Evolutionary conservation across 2,888 invertebrate species (phyloP).

Genomic region (Cheilosia vulpina): DNA sequence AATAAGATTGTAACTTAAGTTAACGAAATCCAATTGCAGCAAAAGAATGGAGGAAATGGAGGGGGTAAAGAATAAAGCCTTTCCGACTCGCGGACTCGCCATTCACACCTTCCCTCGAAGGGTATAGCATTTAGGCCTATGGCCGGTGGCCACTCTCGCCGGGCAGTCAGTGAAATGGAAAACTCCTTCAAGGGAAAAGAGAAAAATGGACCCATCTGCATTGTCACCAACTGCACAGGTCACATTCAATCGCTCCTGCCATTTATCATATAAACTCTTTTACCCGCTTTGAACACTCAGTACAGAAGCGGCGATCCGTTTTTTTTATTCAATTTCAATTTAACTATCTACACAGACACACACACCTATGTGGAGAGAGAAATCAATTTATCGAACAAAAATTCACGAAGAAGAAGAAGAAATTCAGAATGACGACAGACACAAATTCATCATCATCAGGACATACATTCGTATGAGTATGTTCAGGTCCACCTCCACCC

Average conservation of each 20-base stretch:
- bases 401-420: conserved; percentile 14
- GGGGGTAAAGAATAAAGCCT: neutral
- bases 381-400: conserved; percentile 57
- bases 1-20: too few species aligned
- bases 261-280: conserved; percentile 47
- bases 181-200: neutral
- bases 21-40: too few species aligned
- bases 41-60: too few species aligned
- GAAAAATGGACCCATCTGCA: conserved; percentile 1
- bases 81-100: conserved; percentile 17
- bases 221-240: conserved; percentile 15
- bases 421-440: conserved; percentile 47
- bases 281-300: conserved; percentile 13
- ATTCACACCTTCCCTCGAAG: conserved; percentile 21
- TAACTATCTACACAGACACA: conserved; percentile 19
- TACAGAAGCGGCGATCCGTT: neutral
- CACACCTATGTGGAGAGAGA: conserved; percentile 9
- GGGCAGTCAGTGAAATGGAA: conserved; percentile 22
- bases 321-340: conserved; percentile 54
- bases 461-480: neutral
- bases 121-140: conserved; percentile 41
- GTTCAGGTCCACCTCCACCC: neutral
- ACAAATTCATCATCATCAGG: conserved; percentile 57
- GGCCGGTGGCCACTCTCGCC: conserved; percentile 15
- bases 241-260: conserved; percentile 32